Evolutionary conservation across 2,888 invertebrate genomes (phyloP).

Genomic region (Timandra comae): DNA sequence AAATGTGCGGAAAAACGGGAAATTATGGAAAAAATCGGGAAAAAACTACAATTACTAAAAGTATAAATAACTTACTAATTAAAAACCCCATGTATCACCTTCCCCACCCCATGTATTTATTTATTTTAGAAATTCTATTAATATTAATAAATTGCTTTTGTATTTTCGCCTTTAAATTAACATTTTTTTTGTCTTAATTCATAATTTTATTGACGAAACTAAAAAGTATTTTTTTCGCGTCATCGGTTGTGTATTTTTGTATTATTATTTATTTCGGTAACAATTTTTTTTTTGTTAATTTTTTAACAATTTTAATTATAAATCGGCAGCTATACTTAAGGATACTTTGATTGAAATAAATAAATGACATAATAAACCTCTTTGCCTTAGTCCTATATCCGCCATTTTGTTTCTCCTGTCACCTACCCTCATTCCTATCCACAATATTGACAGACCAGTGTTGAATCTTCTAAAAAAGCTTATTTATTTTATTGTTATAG

Average conservation of each 20-base stretch:
- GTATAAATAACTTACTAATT: slow-evolving; percentile 37
- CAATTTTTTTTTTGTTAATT: slow-evolving; percentile 57
- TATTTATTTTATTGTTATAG: slow-evolving; percentile 68
- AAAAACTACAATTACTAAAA: slow-evolving; percentile 17
- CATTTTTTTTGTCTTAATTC: slow-evolving; percentile 35
- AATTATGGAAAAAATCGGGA: slow-evolving; percentile 6
- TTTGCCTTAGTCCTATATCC: too few relatives aligned
- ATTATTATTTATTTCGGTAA: slow-evolving; percentile 50
- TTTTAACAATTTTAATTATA: slow-evolving; percentile 56
- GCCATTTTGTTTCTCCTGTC: slow-evolving; percentile 10
- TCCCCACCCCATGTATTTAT: slow-evolving; percentile 60
- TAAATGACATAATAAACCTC: slow-evolving; percentile 71
- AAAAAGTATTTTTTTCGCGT: slow-evolving; percentile 23
- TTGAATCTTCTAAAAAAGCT: slow-evolving; percentile 64
- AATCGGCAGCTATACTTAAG: slow-evolving; percentile 72
- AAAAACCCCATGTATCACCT: slow-evolving; percentile 53
- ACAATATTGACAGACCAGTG: slow-evolving; percentile 78
- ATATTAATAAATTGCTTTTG: slow-evolving; percentile 58
- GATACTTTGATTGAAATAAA: slow-evolving; percentile 69
- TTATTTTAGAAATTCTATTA: slow-evolving; percentile 59
- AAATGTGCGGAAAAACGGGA: slow-evolving; percentile 3
- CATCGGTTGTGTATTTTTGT: slow-evolving; percentile 53
- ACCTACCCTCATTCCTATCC: slow-evolving; percentile 27
- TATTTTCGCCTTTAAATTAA: slow-evolving; percentile 58
- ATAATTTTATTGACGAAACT: slow-evolving; percentile 26